Conservation (phyloP, 2,113 vertebrate genomes). For the Lathamus discolor region DNA sequence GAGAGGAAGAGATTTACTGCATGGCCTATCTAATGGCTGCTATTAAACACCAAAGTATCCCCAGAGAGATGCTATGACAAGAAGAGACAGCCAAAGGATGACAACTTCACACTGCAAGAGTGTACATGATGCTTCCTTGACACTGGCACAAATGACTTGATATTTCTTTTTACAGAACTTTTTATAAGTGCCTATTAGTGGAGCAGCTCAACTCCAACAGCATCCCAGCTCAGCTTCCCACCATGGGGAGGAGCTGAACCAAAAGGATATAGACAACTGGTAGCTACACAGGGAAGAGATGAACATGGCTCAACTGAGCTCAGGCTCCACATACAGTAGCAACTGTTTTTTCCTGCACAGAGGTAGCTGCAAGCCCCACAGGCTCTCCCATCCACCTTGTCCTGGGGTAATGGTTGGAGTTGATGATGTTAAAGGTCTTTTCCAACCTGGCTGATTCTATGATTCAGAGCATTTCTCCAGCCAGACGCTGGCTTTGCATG, state of each 20-base stretch:
- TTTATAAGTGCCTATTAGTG: background rate
- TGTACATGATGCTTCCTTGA: fast-evolving
- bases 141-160: fast-evolving
- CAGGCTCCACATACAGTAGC: background rate
- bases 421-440: background rate
- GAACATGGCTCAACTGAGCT: background rate
- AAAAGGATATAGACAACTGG: background rate
- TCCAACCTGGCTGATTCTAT: background rate
- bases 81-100: background rate
- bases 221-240: background rate
- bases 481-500: background rate
- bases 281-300: background rate
- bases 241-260: background rate
- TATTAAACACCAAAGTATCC: background rate
- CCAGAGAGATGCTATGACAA: background rate
- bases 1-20: background rate
- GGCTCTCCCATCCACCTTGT: background rate
- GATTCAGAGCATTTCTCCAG: background rate
- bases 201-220: background rate
- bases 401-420: background rate
- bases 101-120: background rate
- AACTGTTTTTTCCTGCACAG: background rate
- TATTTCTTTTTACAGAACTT: background rate
- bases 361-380: fast-evolving
- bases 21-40: background rate